phyloP scores from a whole-genome alignment of 30 jellyfish, hydroid and myxozoan genomes.

The Aurelia sp. region DNA sequence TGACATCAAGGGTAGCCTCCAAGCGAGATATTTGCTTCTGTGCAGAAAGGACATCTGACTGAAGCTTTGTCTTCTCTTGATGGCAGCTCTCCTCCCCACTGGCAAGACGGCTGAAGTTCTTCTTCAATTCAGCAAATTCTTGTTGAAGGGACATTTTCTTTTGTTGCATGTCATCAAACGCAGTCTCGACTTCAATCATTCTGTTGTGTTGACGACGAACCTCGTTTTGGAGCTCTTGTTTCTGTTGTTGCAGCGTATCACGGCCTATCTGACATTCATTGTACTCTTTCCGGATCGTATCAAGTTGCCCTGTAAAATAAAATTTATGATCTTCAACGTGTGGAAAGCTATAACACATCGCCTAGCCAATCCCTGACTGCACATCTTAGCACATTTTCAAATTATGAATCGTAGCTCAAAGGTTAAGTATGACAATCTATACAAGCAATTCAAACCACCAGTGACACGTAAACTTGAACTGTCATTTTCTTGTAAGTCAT shows the following conservation, averaged over 20 bases:
- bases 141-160: constrained; percentile 81
- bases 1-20: constrained; percentile 98
- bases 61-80: constrained; percentile 93
- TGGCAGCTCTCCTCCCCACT: constrained; percentile 92
- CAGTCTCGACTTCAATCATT: constrained; percentile 89
- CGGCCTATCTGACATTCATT: constrained; percentile 84
- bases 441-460: too few relatives aligned
- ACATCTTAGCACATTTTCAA: too few relatives aligned
- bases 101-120: constrained; percentile 87
- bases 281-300: constrained; percentile 74
- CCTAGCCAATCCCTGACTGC: too few relatives aligned
- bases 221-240: constrained; percentile 87
- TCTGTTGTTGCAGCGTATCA: constrained; percentile 93
- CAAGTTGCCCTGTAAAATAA: constrained; percentile 50
- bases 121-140: constrained; percentile 91
- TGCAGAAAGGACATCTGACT: constrained; percentile 90
- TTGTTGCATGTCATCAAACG: constrained; percentile 90
- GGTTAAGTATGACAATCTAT: too few relatives aligned
- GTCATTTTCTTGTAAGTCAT: too few relatives aligned
- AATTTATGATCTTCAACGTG: not conserved
- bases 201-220: constrained; percentile 86
- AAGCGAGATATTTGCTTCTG: constrained; percentile 97
- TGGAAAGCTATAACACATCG: not conserved
- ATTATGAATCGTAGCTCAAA: too few relatives aligned
- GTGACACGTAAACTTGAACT: too few relatives aligned